Evolutionary conservation across 2,797 vertebrate genomes (phyloP).

Genomic region (Sebastes itinus): DNA sequence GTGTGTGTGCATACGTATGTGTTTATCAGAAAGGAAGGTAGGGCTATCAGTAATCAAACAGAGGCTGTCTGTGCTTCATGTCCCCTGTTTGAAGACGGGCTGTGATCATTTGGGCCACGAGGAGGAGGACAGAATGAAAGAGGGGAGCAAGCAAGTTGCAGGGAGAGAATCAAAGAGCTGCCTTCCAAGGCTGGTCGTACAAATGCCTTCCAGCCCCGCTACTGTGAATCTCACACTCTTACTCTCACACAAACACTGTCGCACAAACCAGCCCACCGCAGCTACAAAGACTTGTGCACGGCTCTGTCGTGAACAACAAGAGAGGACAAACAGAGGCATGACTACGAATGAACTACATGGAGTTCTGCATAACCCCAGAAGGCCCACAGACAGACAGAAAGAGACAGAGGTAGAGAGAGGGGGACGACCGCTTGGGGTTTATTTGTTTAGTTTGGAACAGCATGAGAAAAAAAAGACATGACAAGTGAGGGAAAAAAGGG

Average conservation of each 20-base stretch:
- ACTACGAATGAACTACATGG: conserved; percentile 44
- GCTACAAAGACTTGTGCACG: conserved; percentile 53
- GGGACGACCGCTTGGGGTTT: conserved; percentile 21
- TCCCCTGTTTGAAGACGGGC: conserved; percentile 66
- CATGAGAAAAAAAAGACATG: conserved; percentile 30
- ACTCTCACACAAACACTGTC: conserved; percentile 34
- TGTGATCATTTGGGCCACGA: conserved; percentile 76
- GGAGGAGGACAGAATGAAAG: conserved; percentile 66
- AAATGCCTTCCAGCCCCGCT: conserved; percentile 58
- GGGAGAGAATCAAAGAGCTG: conserved; percentile 72
- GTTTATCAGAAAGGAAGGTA: conserved; percentile 51
- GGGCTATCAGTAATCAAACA: conserved; percentile 67
- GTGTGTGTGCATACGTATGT: conserved; percentile 9
- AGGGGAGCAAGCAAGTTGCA: conserved; percentile 51
- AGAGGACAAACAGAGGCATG: conserved; percentile 52
- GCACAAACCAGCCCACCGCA: conserved; percentile 20
- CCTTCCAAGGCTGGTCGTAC: conserved; percentile 64
- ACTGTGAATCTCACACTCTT: conserved; percentile 43
- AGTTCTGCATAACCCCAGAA: conserved; percentile 52
- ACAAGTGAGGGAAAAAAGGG: neutral
- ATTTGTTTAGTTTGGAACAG: conserved; percentile 33
- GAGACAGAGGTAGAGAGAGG: conserved; percentile 15
- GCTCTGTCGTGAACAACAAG: conserved; percentile 56
- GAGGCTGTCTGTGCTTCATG: conserved; percentile 71
- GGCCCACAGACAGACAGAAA: conserved; percentile 49